Base-by-base conservation (phyloP, 2,113 vertebrate species). In the Pelecanus crispus region DNA sequence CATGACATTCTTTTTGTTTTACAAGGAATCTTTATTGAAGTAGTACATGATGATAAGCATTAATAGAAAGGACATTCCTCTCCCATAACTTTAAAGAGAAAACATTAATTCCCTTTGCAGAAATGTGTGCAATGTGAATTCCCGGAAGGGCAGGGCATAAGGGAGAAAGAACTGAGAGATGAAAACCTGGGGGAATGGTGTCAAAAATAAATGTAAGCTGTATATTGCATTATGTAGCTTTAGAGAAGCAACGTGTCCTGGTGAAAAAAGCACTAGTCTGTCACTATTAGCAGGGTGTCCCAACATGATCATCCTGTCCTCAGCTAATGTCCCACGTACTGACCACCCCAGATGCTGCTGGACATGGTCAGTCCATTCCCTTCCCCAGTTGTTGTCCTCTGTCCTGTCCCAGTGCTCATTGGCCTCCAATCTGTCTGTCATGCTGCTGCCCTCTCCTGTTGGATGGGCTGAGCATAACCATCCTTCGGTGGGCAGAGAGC, bases 1-100 rank as follows among this genome's bases (percentile, higher is more conserved):
- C 26, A 38, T 66, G 85, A 96, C 92, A 94, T 96, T 96, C 95
- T 93, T 95, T 49, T 66, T 72, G 47, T 62, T 89, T 95, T 96
- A 94, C 72, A 90, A 95, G 84, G 38, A 73, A 80, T 89, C 83
- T 97, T 96, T 95, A 92, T 18, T 77, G 89, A 85, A 87, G 81
- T 21, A 77, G 83, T 38, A 42, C 61, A 62, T 0, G 8, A 70
- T 25, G 89, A 96, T 97, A 97, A 95, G 91, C 73, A 73, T 82
- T 85, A 96, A 82, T 70, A 85, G 81, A 92, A 94, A 89, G 71
- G 84, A 62, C 88, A 89, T 72, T 94, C 77, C 52, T 91, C 45
- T 94, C 91, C 38, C 70, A 80, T 73, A 90, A 81, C 70, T 87
- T 89, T 87, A 62, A 88, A 86, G 86, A 94, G 90, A 89, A 86